Conservation (phyloP, 53 echinoderm and acorn worm genomes). For the Echinometra lucunter region DNA sequence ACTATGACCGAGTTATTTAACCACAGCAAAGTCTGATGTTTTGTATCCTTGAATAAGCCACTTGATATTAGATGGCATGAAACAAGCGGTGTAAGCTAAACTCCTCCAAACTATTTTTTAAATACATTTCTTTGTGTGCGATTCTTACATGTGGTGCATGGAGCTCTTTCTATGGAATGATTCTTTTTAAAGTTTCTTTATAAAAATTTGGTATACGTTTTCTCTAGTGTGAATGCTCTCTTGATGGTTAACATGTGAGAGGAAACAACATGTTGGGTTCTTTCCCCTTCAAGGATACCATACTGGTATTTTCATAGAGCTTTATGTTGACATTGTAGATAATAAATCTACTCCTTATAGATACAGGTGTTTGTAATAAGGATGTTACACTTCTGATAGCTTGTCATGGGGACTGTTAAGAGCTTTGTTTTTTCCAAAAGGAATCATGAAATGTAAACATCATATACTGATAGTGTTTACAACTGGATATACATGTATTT, state of each 20-base stretch:
- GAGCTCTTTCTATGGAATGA: not conserved
- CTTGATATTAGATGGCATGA: not conserved
- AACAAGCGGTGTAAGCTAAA: not conserved
- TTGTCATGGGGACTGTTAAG: not conserved
- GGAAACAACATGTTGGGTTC: not conserved
- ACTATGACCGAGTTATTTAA: too few species aligned
- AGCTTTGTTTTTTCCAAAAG: not conserved
- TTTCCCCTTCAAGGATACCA: not conserved
- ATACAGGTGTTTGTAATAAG: conserved; percentile 18
- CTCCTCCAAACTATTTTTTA: not conserved
- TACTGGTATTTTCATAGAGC: not conserved
- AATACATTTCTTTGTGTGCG: not conserved
- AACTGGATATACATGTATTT: too few species aligned
- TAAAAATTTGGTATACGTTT: not conserved
- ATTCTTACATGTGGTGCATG: not conserved
- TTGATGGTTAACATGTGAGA: conserved; percentile 4
- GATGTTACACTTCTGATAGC: not conserved
- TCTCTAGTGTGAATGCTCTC: not conserved
- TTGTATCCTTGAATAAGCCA: not conserved
- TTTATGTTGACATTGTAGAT: not conserved
- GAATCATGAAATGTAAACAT: not conserved
- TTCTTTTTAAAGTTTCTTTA: not conserved
- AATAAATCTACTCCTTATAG: not conserved
- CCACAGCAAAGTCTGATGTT: not conserved
- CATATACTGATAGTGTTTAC: not conserved